These are phyloP conservation scores for Cephus pygmeus DNA, from an alignment of 2,888 invertebrate species.

Conservation along the genomic window DNA sequence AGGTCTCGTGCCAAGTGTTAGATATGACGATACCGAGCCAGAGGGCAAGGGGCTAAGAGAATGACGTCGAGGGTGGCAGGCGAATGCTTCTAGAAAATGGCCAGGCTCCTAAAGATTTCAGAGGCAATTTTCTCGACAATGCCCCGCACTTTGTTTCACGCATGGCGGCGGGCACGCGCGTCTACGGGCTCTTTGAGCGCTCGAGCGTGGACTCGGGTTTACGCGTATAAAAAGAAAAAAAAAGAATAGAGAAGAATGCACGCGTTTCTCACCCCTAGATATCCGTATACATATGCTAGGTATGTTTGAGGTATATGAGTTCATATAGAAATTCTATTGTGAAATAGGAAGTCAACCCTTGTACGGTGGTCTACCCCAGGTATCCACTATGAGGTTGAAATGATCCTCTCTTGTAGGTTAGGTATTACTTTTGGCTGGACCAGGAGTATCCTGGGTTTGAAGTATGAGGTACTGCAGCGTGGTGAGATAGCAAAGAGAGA, in stretches of 20 bases:
- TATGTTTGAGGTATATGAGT: neutral
- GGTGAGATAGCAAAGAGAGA: neutral
- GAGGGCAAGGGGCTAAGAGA: neutral
- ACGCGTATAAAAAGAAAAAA: conserved; percentile 17
- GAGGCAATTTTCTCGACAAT: conserved; percentile 53
- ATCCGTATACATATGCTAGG: neutral
- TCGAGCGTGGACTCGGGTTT: conserved; percentile 22
- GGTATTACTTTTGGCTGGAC: neutral
- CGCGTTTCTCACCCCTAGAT: conserved; percentile 6
- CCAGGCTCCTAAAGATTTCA: conserved; percentile 48
- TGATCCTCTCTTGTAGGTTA: neutral
- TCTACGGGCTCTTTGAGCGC: conserved; percentile 17
- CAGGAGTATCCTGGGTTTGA: neutral
- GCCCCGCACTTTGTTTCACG: conserved; percentile 45
- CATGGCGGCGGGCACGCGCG: conserved; percentile 23
- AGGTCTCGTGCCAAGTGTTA: neutral
- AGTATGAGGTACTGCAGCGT: neutral
- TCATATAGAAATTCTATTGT: neutral
- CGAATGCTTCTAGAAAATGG: conserved; percentile 10
- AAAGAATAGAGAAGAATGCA: neutral
- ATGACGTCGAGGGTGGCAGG: neutral
- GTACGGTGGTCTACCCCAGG: neutral
- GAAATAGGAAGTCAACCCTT: neutral
- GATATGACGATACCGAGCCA: neutral
- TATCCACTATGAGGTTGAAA: neutral